Evolutionary conservation across 2,888 invertebrate species (phyloP).

Genomic region (Onthophagus sagittarius): DNA sequence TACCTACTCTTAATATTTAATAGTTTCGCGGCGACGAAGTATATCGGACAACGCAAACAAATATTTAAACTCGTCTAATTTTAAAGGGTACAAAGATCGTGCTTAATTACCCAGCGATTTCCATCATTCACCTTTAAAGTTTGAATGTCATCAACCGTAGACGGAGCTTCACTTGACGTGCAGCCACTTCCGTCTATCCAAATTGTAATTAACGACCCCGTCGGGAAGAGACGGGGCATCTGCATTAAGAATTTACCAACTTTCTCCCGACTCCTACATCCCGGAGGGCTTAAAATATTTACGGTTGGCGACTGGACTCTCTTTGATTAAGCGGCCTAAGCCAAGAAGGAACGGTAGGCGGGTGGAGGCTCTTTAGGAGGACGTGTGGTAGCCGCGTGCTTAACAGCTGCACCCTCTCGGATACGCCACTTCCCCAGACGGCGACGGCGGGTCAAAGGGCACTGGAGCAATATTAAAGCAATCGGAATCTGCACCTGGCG

Average conservation of each 20-base stretch:
- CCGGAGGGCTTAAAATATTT: neutral
- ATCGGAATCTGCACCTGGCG: neutral
- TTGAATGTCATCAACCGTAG: neutral
- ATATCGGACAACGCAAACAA: neutral
- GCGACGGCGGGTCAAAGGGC: slow-evolving; percentile 6
- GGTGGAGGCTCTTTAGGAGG: neutral
- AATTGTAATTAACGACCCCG: neutral
- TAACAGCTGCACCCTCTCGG: neutral
- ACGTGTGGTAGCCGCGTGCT: neutral
- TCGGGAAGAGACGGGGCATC: neutral
- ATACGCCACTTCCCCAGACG: neutral
- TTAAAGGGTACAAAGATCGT: neutral
- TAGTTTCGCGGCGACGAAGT: neutral
- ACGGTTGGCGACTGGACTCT: neutral
- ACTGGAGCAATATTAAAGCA: slow-evolving; percentile 5
- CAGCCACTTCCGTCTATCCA: neutral
- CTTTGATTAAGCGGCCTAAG: neutral
- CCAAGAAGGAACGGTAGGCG: neutral
- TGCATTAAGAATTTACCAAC: neutral
- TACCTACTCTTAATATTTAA: neutral
- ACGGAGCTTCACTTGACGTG: neutral
- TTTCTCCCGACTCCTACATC: neutral
- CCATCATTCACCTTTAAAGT: neutral
- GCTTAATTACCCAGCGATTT: neutral
- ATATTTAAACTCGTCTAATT: neutral